Base-by-base conservation (phyloP, 2,797 vertebrate genomes). In the Eutrigla gurnardus region DNA sequence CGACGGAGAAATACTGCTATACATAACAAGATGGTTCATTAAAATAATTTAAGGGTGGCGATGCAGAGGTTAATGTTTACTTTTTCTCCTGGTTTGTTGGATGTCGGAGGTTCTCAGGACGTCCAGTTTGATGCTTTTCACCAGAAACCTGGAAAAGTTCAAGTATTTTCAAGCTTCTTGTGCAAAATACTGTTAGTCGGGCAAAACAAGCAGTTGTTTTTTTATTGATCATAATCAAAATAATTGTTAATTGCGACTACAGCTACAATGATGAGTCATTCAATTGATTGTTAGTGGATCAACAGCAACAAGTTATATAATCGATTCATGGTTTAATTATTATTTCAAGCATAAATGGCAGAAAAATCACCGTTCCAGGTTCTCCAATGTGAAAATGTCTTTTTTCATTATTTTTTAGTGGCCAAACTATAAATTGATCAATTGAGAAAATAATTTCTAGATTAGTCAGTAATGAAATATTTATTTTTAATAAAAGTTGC, bases 11-110 rank as follows among this genome's bases (percentile, higher is more conserved):
- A 78, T 54, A 36, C 42, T 45, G 8, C 71, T 2, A 25, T 25
- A 70, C 58, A 61, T 40, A 65, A 55, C 70, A 73, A 69, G 57
- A 70, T 35, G 3, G 52, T 65, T 89, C 67, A 71, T 89, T 83
- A 75, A 79, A 85, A 77, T 61, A 37, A 68, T 73, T 49, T 0
- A 73, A 83, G 73, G 39, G 53, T 70, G 64, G n/a, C 39, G 60
- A 76, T 59, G 39, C 70, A 57, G 40, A 70, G 14, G 33, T 45
- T 14, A 15, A 25, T 6, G 53, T 60, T 8, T 2, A 39, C 52
- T 77, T 68, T 25, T 76, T 63, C 9, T 36, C 14, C 46, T 39
- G n/a, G 55, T 13, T 18, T 43, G 17, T 65, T 46, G 18, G 3
- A 4, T 39, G 37, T 70, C 12, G 25, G 7, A 14, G 15, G 8